Conservation (phyloP, 2,113 vertebrate genomes). For the Dryoscopus gambensis region DNA sequence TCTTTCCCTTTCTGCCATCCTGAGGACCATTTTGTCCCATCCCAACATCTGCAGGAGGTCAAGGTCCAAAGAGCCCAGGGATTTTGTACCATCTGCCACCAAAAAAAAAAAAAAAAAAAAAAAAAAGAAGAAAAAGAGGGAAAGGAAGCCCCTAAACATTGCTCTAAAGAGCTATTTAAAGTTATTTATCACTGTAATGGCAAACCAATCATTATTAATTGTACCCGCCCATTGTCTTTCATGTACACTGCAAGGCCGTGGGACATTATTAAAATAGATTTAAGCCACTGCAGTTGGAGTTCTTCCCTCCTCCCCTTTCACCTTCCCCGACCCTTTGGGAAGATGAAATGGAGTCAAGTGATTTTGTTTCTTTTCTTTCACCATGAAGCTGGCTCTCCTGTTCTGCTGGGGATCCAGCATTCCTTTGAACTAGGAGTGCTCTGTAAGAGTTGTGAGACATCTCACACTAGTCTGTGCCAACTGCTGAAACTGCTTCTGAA, state of each 20-base stretch:
- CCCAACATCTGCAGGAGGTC: slow-evolving; percentile 87
- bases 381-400: not conserved
- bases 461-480: not conserved
- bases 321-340: slow-evolving; percentile 51
- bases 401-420: slow-evolving; percentile 67
- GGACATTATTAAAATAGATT: slow-evolving; percentile 70
- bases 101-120: slow-evolving; percentile 26
- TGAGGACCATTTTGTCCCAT: slow-evolving; percentile 62
- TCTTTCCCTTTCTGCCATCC: slow-evolving; percentile 51
- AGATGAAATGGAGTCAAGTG: slow-evolving; percentile 47
- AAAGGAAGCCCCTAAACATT: slow-evolving; percentile 11
- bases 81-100: slow-evolving; percentile 87
- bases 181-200: slow-evolving; percentile 67
- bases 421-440: slow-evolving; percentile 41
- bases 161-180: slow-evolving; percentile 46
- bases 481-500: slow-evolving; percentile 3
- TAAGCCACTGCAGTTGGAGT: slow-evolving; percentile 45
- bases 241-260: not conserved
- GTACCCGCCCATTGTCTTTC: slow-evolving; percentile 55
- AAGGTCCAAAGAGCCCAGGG: slow-evolving; percentile 71
- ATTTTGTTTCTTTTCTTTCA: slow-evolving; percentile 50
- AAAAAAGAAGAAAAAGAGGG: not conserved
- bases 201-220: slow-evolving; percentile 61
- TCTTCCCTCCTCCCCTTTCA: slow-evolving; percentile 38
- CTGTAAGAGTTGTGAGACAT: slow-evolving; percentile 28